These are phyloP conservation scores for Plectrocnemia conspersa DNA, from an alignment of 1,140 invertebrate genomes.

Conservation along the genomic window DNA sequence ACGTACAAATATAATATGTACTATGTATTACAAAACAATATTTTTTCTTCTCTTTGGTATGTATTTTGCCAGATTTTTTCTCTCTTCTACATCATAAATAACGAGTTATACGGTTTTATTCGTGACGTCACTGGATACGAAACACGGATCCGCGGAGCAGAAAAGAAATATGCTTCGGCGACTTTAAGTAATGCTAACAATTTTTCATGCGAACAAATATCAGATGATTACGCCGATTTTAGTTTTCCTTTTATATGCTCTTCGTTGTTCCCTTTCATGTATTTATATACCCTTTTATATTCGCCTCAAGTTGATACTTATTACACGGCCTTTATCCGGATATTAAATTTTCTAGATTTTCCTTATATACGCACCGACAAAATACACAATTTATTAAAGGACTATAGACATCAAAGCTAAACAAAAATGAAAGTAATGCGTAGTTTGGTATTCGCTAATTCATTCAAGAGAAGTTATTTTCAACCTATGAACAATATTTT, in stretches of 20 bases:
- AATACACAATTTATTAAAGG: too few relatives aligned
- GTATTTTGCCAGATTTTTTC: too few relatives aligned
- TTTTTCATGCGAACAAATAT: conserved; percentile 26
- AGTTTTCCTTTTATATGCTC: conserved; percentile 8
- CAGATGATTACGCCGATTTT: conserved; percentile 16
- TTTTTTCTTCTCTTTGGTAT: too few relatives aligned
- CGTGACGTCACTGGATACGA: conserved; percentile 21
- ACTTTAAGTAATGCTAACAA: conserved; percentile 21
- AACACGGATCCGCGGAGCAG: conserved; percentile 14
- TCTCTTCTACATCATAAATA: conserved; percentile 7
- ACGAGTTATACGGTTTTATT: conserved; percentile 19
- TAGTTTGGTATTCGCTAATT: neutral
- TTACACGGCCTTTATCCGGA: neutral
- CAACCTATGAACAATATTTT: too few relatives aligned
- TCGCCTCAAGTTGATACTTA: neutral
- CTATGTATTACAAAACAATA: too few relatives aligned
- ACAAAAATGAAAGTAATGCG: too few relatives aligned
- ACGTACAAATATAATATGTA: too few relatives aligned
- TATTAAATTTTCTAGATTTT: neutral
- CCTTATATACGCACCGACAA: too few relatives aligned
- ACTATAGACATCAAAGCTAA: too few relatives aligned
- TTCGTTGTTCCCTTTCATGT: conserved; percentile 10
- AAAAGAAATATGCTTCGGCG: conserved; percentile 21
- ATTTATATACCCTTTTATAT: conserved; percentile 11
- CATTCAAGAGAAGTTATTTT: neutral